Percentiles rank a stretch among this genome's conserved stretches.
Conservation (phyloP, 2,888 invertebrate species). For the Agrochola macilenta region DNA sequence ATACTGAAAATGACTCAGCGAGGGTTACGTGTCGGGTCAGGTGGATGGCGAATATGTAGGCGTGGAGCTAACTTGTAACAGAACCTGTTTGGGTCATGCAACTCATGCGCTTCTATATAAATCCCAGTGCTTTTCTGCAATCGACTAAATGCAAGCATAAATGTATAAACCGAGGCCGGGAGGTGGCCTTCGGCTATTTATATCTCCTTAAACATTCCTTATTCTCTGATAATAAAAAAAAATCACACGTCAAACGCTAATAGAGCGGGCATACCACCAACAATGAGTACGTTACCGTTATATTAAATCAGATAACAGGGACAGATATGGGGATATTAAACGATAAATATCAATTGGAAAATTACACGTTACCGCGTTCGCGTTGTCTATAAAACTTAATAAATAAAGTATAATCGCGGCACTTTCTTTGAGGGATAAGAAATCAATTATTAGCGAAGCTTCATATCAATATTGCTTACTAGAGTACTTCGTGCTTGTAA, state of each 20-base stretch:
- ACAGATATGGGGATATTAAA: conserved; percentile 47
- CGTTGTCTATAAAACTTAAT: conserved; percentile 37
- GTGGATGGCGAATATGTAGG: conserved; percentile 83
- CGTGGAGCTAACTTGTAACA: conserved; percentile 78
- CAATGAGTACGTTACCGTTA: conserved; percentile 24
- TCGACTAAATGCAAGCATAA: conserved; percentile 72
- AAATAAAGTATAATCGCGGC: conserved; percentile 21
- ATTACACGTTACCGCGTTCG: conserved; percentile 31
- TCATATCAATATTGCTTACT: conserved; percentile 29
- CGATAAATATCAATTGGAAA: conserved; percentile 52
- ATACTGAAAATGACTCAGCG: conserved; percentile 78
- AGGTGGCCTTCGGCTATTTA: conserved; percentile 79
- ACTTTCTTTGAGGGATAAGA: conserved; percentile 45
- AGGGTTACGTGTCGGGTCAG: conserved; percentile 81
- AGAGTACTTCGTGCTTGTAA: conserved; percentile 13
- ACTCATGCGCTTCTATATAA: conserved; percentile 87
- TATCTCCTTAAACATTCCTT: conserved; percentile 58
- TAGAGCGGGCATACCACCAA: conserved; percentile 17
- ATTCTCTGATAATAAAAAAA: conserved; percentile 27
- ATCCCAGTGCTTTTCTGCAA: conserved; percentile 81
- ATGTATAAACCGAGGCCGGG: conserved; percentile 65
- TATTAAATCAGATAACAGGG: conserved; percentile 45
- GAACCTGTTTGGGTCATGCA: conserved; percentile 89
- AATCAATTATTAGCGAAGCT: conserved; percentile 25
- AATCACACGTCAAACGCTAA: conserved; percentile 32